A percentile compares a stretch with the other conserved stretches of the same genome.
These are phyloP conservation scores for Syngnathus floridae DNA, from an alignment of 2,113 vertebrate species.

Conservation along the genomic window DNA sequence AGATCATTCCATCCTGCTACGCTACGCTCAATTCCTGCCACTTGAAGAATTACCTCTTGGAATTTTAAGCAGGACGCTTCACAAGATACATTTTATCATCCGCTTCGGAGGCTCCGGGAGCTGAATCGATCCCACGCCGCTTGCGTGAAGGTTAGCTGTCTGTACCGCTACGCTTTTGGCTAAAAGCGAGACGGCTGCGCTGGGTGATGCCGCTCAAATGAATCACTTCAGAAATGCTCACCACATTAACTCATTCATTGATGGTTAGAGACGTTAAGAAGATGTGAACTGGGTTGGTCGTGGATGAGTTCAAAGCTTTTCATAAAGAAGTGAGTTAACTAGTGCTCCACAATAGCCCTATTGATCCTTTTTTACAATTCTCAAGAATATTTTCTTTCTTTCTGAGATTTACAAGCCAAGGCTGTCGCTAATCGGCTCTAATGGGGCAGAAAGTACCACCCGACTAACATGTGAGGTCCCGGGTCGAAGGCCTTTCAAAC, in stretches of 20 bases:
- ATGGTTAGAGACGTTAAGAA: no score
- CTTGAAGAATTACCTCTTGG: not conserved
- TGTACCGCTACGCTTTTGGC: not conserved
- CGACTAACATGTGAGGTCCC: conserved; percentile 38
- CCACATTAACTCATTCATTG: no score
- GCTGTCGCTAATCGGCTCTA: conserved; percentile 48
- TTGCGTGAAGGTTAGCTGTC: not conserved
- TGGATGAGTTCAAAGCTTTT: no score
- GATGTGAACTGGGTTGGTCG: no score
- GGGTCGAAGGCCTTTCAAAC: conserved; percentile 59
- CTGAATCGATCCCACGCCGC: not conserved
- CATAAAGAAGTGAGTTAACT: no score
- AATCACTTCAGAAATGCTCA: no score
- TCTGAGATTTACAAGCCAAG: conserved; percentile 31
- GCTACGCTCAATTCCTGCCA: not conserved
- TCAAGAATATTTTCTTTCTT: not conserved
- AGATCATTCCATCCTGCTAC: not conserved
- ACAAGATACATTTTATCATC: not conserved
- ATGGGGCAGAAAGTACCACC: conserved; percentile 32
- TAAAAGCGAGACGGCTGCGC: not conserved
- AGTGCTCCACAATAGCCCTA: conserved; percentile 10
- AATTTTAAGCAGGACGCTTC: not conserved
- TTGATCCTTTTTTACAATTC: conserved; percentile 7
- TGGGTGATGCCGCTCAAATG: no score
- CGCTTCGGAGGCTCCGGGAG: not conserved